A percentile compares a stretch with the other conserved stretches of the same genome.
These are phyloP conservation scores for Seira ritae DNA, from an alignment of 2,888 invertebrate genomes.

Conservation along the genomic window DNA sequence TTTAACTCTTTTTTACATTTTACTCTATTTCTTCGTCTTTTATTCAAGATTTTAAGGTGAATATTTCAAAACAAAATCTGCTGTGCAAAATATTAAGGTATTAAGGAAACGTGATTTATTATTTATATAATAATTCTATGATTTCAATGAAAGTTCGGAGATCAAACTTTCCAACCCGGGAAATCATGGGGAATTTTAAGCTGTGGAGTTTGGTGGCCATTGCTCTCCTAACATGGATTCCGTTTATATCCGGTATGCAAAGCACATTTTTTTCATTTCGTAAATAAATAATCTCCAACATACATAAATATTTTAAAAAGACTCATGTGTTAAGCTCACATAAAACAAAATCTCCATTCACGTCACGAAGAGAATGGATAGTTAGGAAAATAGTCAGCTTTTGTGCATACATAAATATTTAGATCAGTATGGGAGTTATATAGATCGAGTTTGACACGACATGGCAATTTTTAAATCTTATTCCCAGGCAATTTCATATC, in stretches of 20 bases:
- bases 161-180: neutral
- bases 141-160: too few relatives aligned
- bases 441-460: too few relatives aligned
- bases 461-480: neutral
- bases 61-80: neutral
- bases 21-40: neutral
- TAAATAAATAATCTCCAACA: too few relatives aligned
- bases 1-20: neutral
- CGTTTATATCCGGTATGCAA: constrained; percentile 38
- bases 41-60: neutral
- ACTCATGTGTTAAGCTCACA: too few relatives aligned
- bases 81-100: too few relatives aligned
- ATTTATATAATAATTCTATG: neutral
- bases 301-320: too few relatives aligned
- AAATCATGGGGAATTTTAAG: constrained; percentile 47
- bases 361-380: too few relatives aligned
- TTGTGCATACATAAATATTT: neutral
- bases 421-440: neutral
- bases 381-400: too few relatives aligned
- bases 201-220: constrained; percentile 54
- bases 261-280: neutral
- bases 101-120: too few relatives aligned
- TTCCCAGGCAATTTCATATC: neutral
- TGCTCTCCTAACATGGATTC: constrained; percentile 50
- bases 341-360: too few relatives aligned